Percentiles rank a stretch among this genome's conserved stretches.
Evolutionary conservation across 2,113 vertebrate genomes (phyloP).

Genomic region (Murina feae): DNA sequence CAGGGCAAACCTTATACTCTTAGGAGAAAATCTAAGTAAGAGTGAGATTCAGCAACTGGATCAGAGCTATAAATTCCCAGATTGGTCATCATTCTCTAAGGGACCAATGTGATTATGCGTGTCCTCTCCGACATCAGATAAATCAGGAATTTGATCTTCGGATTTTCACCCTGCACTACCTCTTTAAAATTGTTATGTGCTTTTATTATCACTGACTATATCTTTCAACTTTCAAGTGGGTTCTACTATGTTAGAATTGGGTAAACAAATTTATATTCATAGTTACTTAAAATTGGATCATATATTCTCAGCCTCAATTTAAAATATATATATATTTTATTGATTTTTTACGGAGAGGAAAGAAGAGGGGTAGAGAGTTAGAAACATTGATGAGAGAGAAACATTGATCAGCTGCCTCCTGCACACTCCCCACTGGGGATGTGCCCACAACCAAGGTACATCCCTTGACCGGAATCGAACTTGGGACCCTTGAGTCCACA

Average conservation of each 20-base stretch:
- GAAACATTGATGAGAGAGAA: no score
- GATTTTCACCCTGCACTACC: neutral
- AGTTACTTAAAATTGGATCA: slow-evolving; percentile 2
- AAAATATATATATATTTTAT: no score
- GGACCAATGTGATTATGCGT: neutral
- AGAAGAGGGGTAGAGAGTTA: no score
- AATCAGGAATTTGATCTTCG: neutral
- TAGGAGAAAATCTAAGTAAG: neutral
- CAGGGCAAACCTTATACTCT: neutral
- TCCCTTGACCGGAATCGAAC: no score
- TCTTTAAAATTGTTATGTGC: neutral
- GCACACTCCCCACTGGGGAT: no score
- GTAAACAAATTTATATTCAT: neutral
- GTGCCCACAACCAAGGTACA: no score
- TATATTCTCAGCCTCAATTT: neutral
- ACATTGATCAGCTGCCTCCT: no score
- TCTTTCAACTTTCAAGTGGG: neutral
- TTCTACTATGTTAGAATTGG: neutral
- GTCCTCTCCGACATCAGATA: neutral
- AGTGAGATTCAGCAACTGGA: neutral
- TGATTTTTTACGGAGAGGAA: no score
- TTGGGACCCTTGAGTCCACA: no score
- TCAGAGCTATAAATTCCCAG: neutral
- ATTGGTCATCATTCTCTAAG: neutral
- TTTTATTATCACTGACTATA: neutral